Evolutionary conservation across 2,113 vertebrate genomes (phyloP).

Genomic region (Bothrops jararaca): DNA sequence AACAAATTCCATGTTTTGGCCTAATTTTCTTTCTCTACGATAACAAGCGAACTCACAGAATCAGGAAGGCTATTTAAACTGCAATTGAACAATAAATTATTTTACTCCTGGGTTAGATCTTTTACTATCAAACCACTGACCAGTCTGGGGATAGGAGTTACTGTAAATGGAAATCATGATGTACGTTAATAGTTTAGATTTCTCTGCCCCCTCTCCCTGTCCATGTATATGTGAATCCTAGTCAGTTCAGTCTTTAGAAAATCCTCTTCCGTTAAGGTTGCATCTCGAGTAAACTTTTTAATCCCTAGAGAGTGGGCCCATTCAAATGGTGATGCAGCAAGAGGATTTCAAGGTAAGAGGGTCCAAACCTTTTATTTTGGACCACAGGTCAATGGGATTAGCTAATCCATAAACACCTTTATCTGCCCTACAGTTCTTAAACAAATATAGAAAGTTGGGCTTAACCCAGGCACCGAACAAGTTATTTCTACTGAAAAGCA

Average conservation of each 20-base stretch:
- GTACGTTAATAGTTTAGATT: not conserved
- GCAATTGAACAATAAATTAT: not conserved
- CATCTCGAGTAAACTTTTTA: not conserved
- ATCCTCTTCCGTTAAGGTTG: not conserved
- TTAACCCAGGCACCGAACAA: not conserved
- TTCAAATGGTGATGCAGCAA: not conserved
- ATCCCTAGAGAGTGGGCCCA: not conserved
- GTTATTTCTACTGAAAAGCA: not conserved
- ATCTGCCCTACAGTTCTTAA: not conserved
- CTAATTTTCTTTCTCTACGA: not conserved
- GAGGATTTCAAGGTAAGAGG: not conserved
- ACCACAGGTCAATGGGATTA: not conserved
- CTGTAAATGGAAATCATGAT: not conserved
- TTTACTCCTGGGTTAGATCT: not conserved
- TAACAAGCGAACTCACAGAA: not conserved
- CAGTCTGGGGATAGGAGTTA: not conserved
- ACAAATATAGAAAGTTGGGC: not conserved
- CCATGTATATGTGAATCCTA: not conserved
- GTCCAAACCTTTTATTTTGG: not conserved
- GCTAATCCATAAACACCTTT: not conserved
- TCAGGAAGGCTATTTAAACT: not conserved
- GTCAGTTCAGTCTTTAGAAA: not conserved
- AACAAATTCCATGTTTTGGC: not conserved
- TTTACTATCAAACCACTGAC: not conserved
- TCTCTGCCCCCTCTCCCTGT: not conserved